phyloP scores from a whole-genome alignment of 2,888 invertebrate genomes.

The Dermolepida albohirtum region DNA sequence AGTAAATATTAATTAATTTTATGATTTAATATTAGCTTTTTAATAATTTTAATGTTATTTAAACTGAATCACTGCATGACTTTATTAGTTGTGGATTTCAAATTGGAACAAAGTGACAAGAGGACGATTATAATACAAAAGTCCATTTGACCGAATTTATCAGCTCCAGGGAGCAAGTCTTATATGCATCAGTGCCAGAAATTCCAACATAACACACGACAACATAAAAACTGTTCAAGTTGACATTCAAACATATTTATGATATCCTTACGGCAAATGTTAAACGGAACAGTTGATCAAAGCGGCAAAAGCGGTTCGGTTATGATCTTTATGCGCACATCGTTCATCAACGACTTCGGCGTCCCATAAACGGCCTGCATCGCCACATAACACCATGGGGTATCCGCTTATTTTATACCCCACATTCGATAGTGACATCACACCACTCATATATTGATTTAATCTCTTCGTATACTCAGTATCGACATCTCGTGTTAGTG shows the following conservation, averaged over 20 bases:
- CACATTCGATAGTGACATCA: constrained; percentile 54
- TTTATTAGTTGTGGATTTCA: background rate
- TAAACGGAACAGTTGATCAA: constrained; percentile 59
- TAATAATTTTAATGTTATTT: no score
- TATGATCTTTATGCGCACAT: constrained; percentile 51
- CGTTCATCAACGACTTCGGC: constrained; percentile 53
- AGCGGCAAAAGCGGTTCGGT: constrained; percentile 51
- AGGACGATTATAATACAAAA: constrained; percentile 11
- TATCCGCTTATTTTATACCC: constrained; percentile 53
- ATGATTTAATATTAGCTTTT: no score
- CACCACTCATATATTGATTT: constrained; percentile 54
- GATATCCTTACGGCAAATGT: constrained; percentile 60
- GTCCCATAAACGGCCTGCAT: constrained; percentile 52
- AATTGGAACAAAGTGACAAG: constrained; percentile 7
- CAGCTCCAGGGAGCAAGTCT: constrained; percentile 12
- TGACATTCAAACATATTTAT: constrained; percentile 62
- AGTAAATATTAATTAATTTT: no score
- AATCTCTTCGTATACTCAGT: constrained; percentile 53
- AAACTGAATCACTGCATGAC: no score
- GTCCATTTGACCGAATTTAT: constrained; percentile 13
- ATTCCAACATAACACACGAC: constrained; percentile 55
- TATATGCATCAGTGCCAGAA: constrained; percentile 30
- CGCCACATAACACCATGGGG: constrained; percentile 54
- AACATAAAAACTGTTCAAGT: constrained; percentile 56
- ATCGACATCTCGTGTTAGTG: constrained; percentile 51